Conservation (phyloP, 2,113 vertebrate genomes). For the Takifugu flavidus region DNA sequence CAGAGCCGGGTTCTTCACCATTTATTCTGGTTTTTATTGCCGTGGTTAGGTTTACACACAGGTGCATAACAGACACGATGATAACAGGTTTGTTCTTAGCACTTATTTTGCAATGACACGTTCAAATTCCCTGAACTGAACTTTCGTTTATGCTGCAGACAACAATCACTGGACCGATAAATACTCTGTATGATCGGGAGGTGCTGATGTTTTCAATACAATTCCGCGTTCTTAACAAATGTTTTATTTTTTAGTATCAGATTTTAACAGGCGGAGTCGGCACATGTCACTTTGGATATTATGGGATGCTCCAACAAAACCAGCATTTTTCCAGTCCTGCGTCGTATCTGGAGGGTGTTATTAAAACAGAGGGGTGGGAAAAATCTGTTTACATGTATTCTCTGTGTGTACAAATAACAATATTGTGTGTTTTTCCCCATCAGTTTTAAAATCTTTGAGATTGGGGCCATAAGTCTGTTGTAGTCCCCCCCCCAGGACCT, state of each 20-base stretch:
- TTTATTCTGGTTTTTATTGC: slow-evolving; percentile 30
- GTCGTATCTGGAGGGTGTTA: too few species aligned
- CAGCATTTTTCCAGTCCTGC: not conserved
- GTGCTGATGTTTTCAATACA: slow-evolving; percentile 33
- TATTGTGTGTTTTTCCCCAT: not conserved
- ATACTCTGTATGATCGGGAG: slow-evolving; percentile 19
- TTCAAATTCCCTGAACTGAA: too few species aligned
- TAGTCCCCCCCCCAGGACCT: too few species aligned
- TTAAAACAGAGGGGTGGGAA: too few species aligned
- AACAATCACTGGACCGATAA: slow-evolving; percentile 45
- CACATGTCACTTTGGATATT: slow-evolving; percentile 66
- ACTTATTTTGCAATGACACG: too few species aligned
- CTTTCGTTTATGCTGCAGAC: slow-evolving; percentile 22
- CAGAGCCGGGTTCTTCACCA: slow-evolving; percentile 8
- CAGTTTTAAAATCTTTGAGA: slow-evolving; percentile 1
- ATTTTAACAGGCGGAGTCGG: slow-evolving; percentile 34
- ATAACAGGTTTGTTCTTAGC: not conserved
- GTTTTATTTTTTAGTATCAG: slow-evolving; percentile 20
- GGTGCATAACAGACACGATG: too few species aligned
- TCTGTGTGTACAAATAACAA: not conserved
- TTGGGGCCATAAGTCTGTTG: too few species aligned
- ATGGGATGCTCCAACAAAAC: slow-evolving; percentile 16
- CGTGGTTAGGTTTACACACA: slow-evolving; percentile 8
- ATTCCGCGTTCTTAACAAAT: slow-evolving; percentile 23
- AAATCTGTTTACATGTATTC: too few species aligned